phyloP scores from a whole-genome alignment of 1,140 invertebrate species.

The Trichonephila inaurata region DNA sequence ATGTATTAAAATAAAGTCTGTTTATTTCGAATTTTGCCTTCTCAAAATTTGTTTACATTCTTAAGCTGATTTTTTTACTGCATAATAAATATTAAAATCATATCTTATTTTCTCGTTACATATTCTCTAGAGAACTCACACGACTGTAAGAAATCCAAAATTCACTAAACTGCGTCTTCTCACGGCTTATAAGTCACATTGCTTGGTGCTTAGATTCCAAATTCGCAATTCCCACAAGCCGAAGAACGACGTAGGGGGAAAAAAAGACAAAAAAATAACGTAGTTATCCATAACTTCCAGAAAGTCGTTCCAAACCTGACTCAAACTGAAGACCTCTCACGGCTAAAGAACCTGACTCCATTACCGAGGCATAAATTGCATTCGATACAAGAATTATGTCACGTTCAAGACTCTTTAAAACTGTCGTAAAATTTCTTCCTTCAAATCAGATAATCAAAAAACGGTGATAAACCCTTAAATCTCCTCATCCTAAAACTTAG shows the following conservation, averaged over 20 bases:
- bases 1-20: too few species aligned
- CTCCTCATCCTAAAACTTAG: conserved; percentile 39
- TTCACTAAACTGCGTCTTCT: background rate
- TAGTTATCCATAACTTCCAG: conserved; percentile 50
- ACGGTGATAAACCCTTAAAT: conserved; percentile 70
- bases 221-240: background rate
- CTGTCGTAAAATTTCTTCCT: conserved; percentile 69
- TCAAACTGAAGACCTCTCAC: conserved; percentile 8
- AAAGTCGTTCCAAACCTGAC: conserved; percentile 47
- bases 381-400: conserved; percentile 72
- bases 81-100: background rate
- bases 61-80: too few species aligned
- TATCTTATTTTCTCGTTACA: background rate
- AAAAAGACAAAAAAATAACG: background rate
- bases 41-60: too few species aligned
- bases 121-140: background rate
- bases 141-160: background rate
- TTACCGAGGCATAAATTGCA: conserved; percentile 64
- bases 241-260: background rate
- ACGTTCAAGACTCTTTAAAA: conserved; percentile 60
- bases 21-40: too few species aligned
- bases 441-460: conserved; percentile 74
- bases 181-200: background rate
- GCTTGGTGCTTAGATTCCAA: background rate
- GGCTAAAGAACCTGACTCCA: conserved; percentile 48